Evolutionary conservation across 92 coral and sea anemone genomes (phyloP), one percentile per base, ranked within the genome.

Genomic region (Palythoa heliodiscus): DNA sequence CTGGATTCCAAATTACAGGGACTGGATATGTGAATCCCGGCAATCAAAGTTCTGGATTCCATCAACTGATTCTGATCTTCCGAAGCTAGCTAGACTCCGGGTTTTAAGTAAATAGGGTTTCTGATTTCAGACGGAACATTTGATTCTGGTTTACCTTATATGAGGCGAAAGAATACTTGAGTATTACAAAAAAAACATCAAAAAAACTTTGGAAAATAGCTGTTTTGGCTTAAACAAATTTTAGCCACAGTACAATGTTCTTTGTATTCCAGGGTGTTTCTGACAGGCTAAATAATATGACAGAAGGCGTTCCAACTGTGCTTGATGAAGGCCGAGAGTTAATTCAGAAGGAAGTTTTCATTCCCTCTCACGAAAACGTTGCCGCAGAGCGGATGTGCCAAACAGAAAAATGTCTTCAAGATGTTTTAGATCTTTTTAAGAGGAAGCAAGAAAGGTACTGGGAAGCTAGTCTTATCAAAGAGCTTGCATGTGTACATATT

Each of bases 371-470:
- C 35, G 84, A 80, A 53, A 67, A 43, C 3, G 48, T 67, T 47
- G 74, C 61, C 9, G 12, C 53, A n/a, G 73, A 64, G 37, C 84
- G 84, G 20, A 20, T 80, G 84, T 9, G 11, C 40, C 73, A 64
- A 29, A 80, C 84, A 25, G 84, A 64, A 52, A 66, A 80, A 66
- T 74, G 74, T 15, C 61, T 80, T 24, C 84, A 24, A 19, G 63
- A 47, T 40, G 40, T 80, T 3, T 22, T 52, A 10, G 73, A 64
- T 80, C 61, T 80, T 24, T 80, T 66, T 48, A 39, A 80, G 74
- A 64, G 84, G 3, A 80, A 43, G 19, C 72, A 47, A 47, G 74
- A 80, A 67, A 80, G 84, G 84, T 80, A 80, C 2, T 1, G 23
- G 35, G 1, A 25, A 25, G 11, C 47, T 53, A 7, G 19, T 23